Base-by-base conservation (phyloP, 2,797 vertebrate genomes). In the Kryptopterus vitreolus region DNA sequence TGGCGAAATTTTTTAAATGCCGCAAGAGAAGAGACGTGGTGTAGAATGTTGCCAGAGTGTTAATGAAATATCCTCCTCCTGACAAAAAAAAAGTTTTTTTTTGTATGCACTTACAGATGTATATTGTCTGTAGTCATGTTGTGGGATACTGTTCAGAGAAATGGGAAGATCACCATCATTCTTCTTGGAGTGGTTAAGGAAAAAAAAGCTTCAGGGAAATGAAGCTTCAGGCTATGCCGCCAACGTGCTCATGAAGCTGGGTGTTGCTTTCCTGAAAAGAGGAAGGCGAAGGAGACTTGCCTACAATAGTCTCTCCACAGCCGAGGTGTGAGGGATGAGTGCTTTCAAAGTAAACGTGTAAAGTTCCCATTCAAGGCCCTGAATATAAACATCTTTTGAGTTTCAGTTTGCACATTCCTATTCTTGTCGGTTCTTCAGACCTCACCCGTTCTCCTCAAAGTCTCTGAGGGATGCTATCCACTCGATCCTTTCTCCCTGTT, bases 161-260 rank as follows among this genome's bases (percentile, higher is more conserved):
- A 78, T 86, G 85, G 83, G 74, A 84, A 85, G 80, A 76, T 84
- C 82, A 84, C 83, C 84, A 88, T 72, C 58, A 83, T 75, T 77
- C 63, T 72, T 87, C 53, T 77, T 84, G 38, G 72, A 79, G 69
- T 73, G 53, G 65, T 78, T 78, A 66, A 71, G 55, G 35, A 38
- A 33, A 66, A 43, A 43, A 29, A 52, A 71, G 52, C n/a, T n/a
- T n/a, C 81, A 72, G 75, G 59, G 69, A 83, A 77, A 48, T 18
- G 8, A 79, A 76, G 80, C 83, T 83, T 80, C 80, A 79, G 66
- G 43, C 3, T 84, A 79, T 85, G 83, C 83, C 75, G 53, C 63
- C 35, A 53, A 68, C 76, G 46, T 63, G 68, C 80, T 59, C 78
- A 71, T 33, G 73, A 82, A 46, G 71, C 31, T 70, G 38, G 58